Conservation (phyloP, 2,888 invertebrate genomes). For the Lasioglossum calceatum region DNA sequence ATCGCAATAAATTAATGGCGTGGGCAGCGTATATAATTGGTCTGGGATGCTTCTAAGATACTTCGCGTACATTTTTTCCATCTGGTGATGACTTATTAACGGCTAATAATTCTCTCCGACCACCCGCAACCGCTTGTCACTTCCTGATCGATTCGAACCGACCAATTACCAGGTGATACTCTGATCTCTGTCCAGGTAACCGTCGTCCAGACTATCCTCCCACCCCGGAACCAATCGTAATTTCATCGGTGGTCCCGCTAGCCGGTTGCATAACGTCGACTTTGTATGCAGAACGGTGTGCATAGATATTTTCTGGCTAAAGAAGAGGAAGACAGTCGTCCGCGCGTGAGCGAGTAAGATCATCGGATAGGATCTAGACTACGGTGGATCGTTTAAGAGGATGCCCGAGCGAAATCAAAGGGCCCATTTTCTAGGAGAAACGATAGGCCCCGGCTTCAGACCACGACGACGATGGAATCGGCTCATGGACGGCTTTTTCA, state of each 20-base stretch:
- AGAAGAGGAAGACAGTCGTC: background rate
- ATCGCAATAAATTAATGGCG: background rate
- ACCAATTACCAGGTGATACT: slow-evolving; percentile 20
- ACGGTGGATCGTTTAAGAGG: slow-evolving; percentile 14
- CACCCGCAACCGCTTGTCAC: slow-evolving; percentile 20
- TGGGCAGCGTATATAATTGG: background rate
- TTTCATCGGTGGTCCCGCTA: background rate
- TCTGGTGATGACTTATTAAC: background rate
- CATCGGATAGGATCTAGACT: background rate
- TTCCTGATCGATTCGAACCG: slow-evolving; percentile 15
- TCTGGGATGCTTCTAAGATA: background rate
- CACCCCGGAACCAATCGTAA: slow-evolving; percentile 25
- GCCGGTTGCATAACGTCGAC: slow-evolving; percentile 20
- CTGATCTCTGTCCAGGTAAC: background rate
- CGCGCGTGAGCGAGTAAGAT: background rate
- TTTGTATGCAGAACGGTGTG: slow-evolving; percentile 5
- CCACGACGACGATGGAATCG: slow-evolving; percentile 58
- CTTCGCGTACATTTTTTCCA: background rate
- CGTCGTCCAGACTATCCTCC: background rate
- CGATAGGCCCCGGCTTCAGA: slow-evolving; percentile 33
- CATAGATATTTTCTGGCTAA: slow-evolving; percentile 5
- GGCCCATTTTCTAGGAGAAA: slow-evolving; percentile 26
- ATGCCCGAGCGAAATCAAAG: slow-evolving; percentile 33
- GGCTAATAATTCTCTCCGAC: background rate
- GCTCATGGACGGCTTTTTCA: slow-evolving; percentile 69